Conservation (phyloP, 2,888 invertebrate genomes). For the Hipparchia sbordonii region DNA sequence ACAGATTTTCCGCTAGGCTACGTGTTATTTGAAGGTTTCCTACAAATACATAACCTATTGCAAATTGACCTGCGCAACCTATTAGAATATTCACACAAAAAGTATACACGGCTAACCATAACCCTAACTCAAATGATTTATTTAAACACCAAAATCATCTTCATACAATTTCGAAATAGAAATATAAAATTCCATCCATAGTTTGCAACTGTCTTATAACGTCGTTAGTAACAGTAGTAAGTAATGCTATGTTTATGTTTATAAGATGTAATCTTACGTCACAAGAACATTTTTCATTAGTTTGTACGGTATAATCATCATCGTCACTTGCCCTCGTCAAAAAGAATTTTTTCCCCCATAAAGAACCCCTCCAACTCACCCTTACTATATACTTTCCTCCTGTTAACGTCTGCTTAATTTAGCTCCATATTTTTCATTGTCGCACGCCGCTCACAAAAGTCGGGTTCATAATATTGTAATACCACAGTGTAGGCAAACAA, state of each 20-base stretch:
- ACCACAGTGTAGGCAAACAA: conserved; percentile 6
- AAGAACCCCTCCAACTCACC: not conserved
- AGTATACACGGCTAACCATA: too few species aligned
- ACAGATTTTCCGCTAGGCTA: not conserved
- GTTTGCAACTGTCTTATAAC: too few species aligned
- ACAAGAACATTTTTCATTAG: not conserved
- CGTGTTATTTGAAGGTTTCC: too few species aligned
- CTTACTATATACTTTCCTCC: not conserved
- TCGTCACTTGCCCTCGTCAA: not conserved
- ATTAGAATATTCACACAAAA: too few species aligned
- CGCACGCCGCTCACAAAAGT: not conserved
- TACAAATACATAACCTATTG: too few species aligned
- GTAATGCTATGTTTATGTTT: too few species aligned
- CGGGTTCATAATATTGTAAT: conserved; percentile 6
- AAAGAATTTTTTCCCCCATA: not conserved
- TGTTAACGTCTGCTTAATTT: not conserved
- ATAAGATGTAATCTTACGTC: not conserved
- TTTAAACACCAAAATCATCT: too few species aligned
- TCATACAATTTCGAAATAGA: too few species aligned
- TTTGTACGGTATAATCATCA: not conserved
- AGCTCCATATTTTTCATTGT: conserved; percentile 6
- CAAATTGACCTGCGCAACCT: too few species aligned
- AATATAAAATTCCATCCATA: too few species aligned
- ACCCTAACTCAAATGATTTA: too few species aligned
- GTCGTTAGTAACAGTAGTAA: too few species aligned